Evolutionary conservation across 2,888 invertebrate species (phyloP).

Genomic region (Lasius platythorax): DNA sequence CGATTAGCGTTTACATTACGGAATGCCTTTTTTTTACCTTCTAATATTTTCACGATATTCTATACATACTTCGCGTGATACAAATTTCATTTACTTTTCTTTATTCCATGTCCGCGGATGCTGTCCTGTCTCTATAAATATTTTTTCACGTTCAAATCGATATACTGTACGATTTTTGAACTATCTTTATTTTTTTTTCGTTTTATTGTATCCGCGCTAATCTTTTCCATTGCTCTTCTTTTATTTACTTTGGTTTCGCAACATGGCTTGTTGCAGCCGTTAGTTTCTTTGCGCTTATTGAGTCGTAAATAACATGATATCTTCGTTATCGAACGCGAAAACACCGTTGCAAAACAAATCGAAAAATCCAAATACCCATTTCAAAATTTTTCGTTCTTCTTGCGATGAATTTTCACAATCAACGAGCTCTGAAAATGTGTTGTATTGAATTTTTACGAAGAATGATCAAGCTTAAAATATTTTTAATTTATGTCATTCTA

Average conservation of each 20-base stretch:
- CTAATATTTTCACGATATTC: conserved; percentile 1
- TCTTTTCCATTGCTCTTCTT: conserved; percentile 46
- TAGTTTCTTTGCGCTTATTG: conserved; percentile 51
- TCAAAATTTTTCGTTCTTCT: conserved; percentile 29
- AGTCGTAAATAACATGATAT: conserved; percentile 51
- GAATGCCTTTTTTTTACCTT: conserved; percentile 6
- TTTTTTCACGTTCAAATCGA: conserved; percentile 24
- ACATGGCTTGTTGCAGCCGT: conserved; percentile 40
- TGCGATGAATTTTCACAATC: conserved; percentile 23
- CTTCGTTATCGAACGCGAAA: conserved; percentile 48
- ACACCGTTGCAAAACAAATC: conserved; percentile 32
- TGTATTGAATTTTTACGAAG: background rate
- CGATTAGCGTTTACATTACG: conserved; percentile 5
- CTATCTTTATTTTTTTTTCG: conserved; percentile 10
- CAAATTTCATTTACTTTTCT: conserved; percentile 10
- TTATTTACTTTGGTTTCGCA: conserved; percentile 49
- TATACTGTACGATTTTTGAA: conserved; percentile 35
- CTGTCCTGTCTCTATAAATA: background rate
- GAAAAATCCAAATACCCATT: conserved; percentile 32
- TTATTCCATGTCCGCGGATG: background rate
- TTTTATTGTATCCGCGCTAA: conserved; percentile 20
- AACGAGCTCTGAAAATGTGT: background rate
- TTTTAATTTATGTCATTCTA: conserved; percentile 6
- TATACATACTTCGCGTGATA: background rate
- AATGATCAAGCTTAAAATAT: background rate